Base-by-base conservation (phyloP, 2,113 vertebrate species). In the Zosterops hypoxanthus region DNA sequence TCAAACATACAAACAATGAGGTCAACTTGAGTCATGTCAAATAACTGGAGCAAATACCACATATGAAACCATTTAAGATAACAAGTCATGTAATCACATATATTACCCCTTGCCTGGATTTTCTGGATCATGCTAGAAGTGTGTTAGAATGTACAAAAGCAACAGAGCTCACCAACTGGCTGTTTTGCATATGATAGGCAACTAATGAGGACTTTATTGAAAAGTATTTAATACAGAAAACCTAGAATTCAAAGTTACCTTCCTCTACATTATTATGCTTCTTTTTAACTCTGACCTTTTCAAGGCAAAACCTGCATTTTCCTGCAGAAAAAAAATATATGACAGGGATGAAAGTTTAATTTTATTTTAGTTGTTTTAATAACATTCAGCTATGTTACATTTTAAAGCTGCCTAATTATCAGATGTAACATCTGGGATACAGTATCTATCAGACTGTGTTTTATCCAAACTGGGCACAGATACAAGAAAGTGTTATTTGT, bases 31-130 rank as follows among this genome's bases (percentile, higher is more conserved):
- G 86, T 95, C 94, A 96, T 86, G 80, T 92, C 86, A 94, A 96
- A 82, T 92, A 97, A 95, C 90, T 86, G 19, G 16, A 90, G 61
- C 77, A 92, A 95, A 92, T 91, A 85, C 84, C 76, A 93, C 96
- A 96, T 94, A 94, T 91, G 95, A 97, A 97, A 96, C 88, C 86
- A 81, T 96, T 97, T 96, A 97, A 96, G 96, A 97, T 97, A 95
- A 92, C 79, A 56, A 88, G 71, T 95, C 92, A 93, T 88, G 81
- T 97, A 94, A 92, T 61, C 80, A 53, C 71, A 86, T 94, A 91
- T 96, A 92, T 95, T 95, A 91, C 84, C 75, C 92, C 88, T 97
- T 1, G 61, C 82, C 88, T 95, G 82, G 72, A 90, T 95, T 96
- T 95, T 96, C 93, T 95, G 91, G 92, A 72, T 92, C 64, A 31